A percentile compares a stretch with the other conserved stretches of the same genome.
Conservation (phyloP, 2,113 vertebrate species). For the Misgurnus mizolepis region DNA sequence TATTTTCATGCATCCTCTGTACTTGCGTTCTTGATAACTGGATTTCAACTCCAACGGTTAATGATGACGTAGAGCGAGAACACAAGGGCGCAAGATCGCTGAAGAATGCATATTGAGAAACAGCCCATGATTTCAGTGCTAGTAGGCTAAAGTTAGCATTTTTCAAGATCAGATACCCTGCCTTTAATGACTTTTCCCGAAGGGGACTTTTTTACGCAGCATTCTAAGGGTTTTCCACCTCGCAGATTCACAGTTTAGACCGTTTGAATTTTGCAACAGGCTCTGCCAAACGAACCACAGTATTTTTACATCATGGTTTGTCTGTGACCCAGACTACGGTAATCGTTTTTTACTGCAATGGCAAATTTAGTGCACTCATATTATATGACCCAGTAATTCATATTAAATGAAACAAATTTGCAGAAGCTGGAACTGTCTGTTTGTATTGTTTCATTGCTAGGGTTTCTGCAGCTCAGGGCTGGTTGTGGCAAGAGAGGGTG, state of each 20-base stretch:
- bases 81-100: too few relatives aligned
- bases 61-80: too few relatives aligned
- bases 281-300: constrained; percentile 1
- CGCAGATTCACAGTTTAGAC: background rate
- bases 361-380: constrained; percentile 3
- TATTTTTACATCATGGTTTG: constrained; percentile 12
- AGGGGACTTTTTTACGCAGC: too few relatives aligned
- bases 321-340: background rate
- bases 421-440: constrained; percentile 4
- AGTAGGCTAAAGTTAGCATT: too few relatives aligned
- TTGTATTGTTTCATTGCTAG: background rate
- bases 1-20: too few relatives aligned
- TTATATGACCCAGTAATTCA: background rate
- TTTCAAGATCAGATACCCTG: too few relatives aligned
- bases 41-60: too few relatives aligned
- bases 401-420: constrained; percentile 21
- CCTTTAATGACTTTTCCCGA: too few relatives aligned
- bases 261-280: constrained; percentile 5
- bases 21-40: too few relatives aligned
- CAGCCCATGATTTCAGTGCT: too few relatives aligned
- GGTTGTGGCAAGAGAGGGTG: background rate
- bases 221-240: background rate
- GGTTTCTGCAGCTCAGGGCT: background rate
- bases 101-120: too few relatives aligned
- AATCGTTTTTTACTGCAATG: background rate